Evolutionary conservation across 2,113 vertebrate species (phyloP).

Genomic region (Barbus barbus): DNA sequence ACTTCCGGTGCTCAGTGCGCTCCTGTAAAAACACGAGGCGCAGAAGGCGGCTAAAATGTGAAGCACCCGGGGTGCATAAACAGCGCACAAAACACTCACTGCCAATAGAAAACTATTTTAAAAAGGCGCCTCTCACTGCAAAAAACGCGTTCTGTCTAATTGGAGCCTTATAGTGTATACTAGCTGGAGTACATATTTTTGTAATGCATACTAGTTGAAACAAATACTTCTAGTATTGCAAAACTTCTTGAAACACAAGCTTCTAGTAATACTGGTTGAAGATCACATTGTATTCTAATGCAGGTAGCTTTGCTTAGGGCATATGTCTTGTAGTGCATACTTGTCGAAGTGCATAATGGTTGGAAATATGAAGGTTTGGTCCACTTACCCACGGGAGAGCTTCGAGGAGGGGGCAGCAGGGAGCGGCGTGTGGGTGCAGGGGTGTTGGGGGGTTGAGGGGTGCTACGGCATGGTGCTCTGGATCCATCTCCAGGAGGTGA

Average conservation of each 20-base stretch:
- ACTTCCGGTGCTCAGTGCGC: no score
- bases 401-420: conserved; percentile 79
- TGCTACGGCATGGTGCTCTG: conserved; percentile 68
- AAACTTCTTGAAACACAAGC: background rate
- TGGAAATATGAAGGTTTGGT: background rate
- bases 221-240: background rate
- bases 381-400: conserved; percentile 54
- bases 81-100: no score
- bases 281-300: background rate
- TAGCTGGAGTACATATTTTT: background rate
- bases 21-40: no score
- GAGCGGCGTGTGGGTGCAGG: conserved; percentile 72
- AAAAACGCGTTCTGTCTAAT: no score
- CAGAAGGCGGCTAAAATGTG: no score
- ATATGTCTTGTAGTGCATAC: background rate
- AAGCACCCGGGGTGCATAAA: no score
- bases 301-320: background rate
- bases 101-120: no score
- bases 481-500: conserved; percentile 72
- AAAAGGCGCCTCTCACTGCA: no score
- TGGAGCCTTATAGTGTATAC: background rate
- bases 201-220: background rate
- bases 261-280: background rate
- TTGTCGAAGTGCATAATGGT: background rate
- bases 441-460: conserved; percentile 61